phyloP scores from a whole-genome alignment of 1,140 invertebrate species.

The Planococcus citri region DNA sequence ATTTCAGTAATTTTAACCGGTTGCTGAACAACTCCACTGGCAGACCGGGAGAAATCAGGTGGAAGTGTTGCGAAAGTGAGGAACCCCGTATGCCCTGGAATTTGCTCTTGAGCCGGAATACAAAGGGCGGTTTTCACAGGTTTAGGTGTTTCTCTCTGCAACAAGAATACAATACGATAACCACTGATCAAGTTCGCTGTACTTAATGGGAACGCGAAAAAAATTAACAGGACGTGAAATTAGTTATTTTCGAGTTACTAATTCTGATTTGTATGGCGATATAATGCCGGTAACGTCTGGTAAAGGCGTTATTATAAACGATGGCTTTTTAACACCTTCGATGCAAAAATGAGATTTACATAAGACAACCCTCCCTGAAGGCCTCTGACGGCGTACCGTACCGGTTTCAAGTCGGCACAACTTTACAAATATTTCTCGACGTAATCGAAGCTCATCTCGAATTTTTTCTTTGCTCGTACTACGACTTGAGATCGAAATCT shows the following conservation, averaged over 20 bases:
- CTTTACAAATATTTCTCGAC: no score
- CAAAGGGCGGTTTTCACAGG: slow-evolving; percentile 31
- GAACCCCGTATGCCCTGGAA: slow-evolving; percentile 78
- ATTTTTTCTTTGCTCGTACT: neutral
- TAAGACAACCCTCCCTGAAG: no score
- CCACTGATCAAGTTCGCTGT: neutral
- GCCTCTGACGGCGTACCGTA: neutral
- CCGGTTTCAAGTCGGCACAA: neutral
- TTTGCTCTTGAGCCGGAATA: neutral
- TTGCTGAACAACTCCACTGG: neutral
- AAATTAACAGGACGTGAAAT: neutral
- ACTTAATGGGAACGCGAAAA: no score
- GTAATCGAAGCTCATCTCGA: neutral
- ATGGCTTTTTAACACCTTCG: neutral
- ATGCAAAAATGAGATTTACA: neutral
- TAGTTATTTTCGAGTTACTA: no score
- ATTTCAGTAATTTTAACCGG: neutral
- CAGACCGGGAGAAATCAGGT: slow-evolving; percentile 34
- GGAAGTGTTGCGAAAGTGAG: slow-evolving; percentile 80
- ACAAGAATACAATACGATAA: neutral
- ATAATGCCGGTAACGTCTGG: neutral
- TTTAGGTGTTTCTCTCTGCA: slow-evolving; percentile 35
- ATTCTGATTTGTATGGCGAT: neutral
- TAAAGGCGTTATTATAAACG: neutral
- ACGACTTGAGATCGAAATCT: neutral